phyloP scores from a whole-genome alignment of 2,797 vertebrate species.

The Pseudomugil tenellus region DNA sequence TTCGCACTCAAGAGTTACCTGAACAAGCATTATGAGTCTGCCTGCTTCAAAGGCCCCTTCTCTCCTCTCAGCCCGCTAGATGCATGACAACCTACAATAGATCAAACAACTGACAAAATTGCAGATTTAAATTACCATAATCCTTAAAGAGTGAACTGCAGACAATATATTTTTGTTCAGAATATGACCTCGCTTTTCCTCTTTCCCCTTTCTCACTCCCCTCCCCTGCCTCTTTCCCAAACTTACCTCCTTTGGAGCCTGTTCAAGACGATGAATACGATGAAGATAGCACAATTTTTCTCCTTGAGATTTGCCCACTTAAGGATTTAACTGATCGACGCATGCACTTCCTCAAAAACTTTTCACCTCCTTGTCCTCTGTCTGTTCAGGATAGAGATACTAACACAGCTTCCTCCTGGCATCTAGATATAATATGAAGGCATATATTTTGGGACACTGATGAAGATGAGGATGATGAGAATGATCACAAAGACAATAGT shows the following conservation, averaged over 20 bases:
- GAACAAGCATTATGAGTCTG: slow-evolving; percentile 98
- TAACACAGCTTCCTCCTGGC: slow-evolving; percentile 71
- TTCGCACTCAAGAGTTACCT: slow-evolving; percentile 98
- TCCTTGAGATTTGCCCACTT: slow-evolving; percentile 81
- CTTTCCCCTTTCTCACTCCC: slow-evolving; percentile 27
- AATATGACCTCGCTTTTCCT: slow-evolving; percentile 65
- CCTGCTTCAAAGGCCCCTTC: slow-evolving; percentile 92
- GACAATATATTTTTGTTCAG: slow-evolving; percentile 77
- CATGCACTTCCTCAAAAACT: slow-evolving; percentile 81
- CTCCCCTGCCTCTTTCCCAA: not conserved
- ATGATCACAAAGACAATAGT: slow-evolving; percentile 62
- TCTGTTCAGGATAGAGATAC: slow-evolving; percentile 65
- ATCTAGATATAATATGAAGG: slow-evolving; percentile 62
- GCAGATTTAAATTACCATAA: slow-evolving; percentile 67
- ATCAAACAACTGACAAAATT: slow-evolving; percentile 59
- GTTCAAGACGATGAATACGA: slow-evolving; percentile 62
- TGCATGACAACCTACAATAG: slow-evolving; percentile 80
- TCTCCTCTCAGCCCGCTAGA: slow-evolving; percentile 84
- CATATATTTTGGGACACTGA: slow-evolving; percentile 63
- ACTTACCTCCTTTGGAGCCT: slow-evolving; percentile 64
- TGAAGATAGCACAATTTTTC: slow-evolving; percentile 85
- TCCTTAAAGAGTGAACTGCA: slow-evolving; percentile 68
- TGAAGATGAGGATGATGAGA: slow-evolving; percentile 38
- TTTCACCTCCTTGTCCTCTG: slow-evolving; percentile 67
- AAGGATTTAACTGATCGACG: slow-evolving; percentile 83